These are phyloP conservation scores for Artibeus lituratus DNA, from an alignment of 2,797 vertebrate species.

Conservation along the genomic window DNA sequence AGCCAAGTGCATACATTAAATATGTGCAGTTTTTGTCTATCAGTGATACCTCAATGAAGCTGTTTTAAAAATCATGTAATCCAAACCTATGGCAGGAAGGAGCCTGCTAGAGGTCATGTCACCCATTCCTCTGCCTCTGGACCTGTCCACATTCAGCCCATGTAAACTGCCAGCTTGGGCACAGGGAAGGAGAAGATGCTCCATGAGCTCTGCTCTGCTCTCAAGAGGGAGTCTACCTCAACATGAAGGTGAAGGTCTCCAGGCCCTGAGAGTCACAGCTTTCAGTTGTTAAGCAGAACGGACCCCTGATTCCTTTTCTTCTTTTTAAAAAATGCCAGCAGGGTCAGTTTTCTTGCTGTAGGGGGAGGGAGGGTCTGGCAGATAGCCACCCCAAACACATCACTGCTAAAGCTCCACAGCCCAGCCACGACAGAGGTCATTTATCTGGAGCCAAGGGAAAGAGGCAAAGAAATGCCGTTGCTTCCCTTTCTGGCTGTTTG, in stretches of 20 bases:
- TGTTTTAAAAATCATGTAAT: not conserved
- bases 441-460: conserved; percentile 74
- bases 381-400: conserved; percentile 39
- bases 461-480: conserved; percentile 60
- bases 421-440: conserved; percentile 77
- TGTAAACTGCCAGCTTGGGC: not conserved
- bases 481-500: conserved; percentile 72
- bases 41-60: not conserved
- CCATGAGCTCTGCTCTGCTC: not conserved
- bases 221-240: not conserved
- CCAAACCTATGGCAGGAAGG: not conserved
- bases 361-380: conserved; percentile 25
- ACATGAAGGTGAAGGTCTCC: not conserved
- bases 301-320: not conserved
- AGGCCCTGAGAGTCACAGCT: not conserved
- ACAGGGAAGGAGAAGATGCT: not conserved
- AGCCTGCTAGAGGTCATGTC: not conserved
- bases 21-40: not conserved
- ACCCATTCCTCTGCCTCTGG: not conserved
- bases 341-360: not conserved
- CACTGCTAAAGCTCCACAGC: conserved; percentile 71
- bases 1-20: not conserved
- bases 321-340: conserved; percentile 29
- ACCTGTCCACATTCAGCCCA: not conserved
- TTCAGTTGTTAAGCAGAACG: not conserved